Base-by-base conservation (phyloP, 2,113 vertebrate genomes). In the Nannospalax galili region DNA sequence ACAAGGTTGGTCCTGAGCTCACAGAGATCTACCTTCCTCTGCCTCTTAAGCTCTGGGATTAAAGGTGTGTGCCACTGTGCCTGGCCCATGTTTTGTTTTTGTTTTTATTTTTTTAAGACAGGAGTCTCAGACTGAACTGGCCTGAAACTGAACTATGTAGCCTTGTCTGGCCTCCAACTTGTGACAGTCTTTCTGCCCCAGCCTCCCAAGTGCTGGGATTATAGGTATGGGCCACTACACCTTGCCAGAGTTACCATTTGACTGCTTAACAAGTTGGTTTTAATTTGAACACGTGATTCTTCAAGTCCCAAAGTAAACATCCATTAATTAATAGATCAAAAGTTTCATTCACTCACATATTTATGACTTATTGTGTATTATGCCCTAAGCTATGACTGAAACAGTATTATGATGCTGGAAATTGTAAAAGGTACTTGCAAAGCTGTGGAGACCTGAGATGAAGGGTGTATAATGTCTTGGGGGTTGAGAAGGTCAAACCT, bases 401-500 rank as follows among this genome's bases (percentile, higher is more conserved):
- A 0, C 42, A 58, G 45, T 35, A 16, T n/a, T 60, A 79, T 78
- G 69, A 12, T 32, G 72, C 75, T 24, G 28, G 35, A 91, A 19
- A 40, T 26, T 92, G 37, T 1, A 24, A 16, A 81, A 70, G 9
- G 4, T 52, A 32, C 85, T 40, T 26, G 26, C 32, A 6, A 60
- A 89, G 60, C 64, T 20, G 16, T 24, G 35, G 35, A 48, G 40
- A 58, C 73, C 73, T 37, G 73, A 37, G 64, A 11, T 45, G 60
- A 93, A 91, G 42, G 56, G 12, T 26, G 1, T 64, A 20, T 22
- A 3, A 19, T 88, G 5, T 85, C 64, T 91, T 74, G 17, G 26
- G 67, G 92, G 45, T 52, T 73, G 84, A 95, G 72, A 85, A 58
- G 26, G 72, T 84, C 42, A 78, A 58, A 85, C 22, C 26, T 91